Base-by-base conservation (phyloP, 2,113 vertebrate species). In the Scomber colias region DNA sequence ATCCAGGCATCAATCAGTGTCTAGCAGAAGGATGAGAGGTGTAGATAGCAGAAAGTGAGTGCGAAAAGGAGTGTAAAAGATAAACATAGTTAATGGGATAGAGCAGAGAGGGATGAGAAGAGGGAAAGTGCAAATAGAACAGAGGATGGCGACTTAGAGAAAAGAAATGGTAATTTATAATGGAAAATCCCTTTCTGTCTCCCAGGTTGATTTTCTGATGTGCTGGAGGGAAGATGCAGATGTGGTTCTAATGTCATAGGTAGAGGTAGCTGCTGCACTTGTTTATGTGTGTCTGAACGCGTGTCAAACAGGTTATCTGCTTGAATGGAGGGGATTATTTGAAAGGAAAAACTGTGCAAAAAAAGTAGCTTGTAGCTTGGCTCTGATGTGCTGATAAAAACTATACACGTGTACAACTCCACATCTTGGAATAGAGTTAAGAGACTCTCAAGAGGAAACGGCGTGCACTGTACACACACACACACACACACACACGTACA, bases 101-200 rank as follows among this genome's bases (percentile, higher is more conserved):
- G 44, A 87, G 19, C 49, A 59, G 45, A 80, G 53, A 75, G 27
- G 45, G 15, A 81, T 57, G 68, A 56, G 0, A 81, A 59, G 65
- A 80, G 11, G 50, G 27, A 59, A 64, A 73, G 19, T 50, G 24
- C 6, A 65, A 83, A 66, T 55, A 73, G 46, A 75, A 70, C 15
- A 66, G 40, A 15, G 51, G 71, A 87, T 56, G 73, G 74, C 59
- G 60, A 79, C 60, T 50, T 31, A 78, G 53, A 64, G n/a, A 69
- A 83, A 77, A 70, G 27, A 49, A 61, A 35, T 35, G 31, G 55
- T 89, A 63, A 87, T 89, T 84, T 77, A 90, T 84, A 54, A 81
- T 76, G 90, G 92, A 94, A 94, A 92, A 87, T 85, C 87, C 83
- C 75, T 3, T 81, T 88, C 77, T 35, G 49, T 70, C 76, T 85